A percentile compares a stretch with the other conserved stretches of the same genome.
These are phyloP conservation scores for Phenganax subtilis DNA, from an alignment of 92 coral and sea anemone genomes.

Conservation along the genomic window DNA sequence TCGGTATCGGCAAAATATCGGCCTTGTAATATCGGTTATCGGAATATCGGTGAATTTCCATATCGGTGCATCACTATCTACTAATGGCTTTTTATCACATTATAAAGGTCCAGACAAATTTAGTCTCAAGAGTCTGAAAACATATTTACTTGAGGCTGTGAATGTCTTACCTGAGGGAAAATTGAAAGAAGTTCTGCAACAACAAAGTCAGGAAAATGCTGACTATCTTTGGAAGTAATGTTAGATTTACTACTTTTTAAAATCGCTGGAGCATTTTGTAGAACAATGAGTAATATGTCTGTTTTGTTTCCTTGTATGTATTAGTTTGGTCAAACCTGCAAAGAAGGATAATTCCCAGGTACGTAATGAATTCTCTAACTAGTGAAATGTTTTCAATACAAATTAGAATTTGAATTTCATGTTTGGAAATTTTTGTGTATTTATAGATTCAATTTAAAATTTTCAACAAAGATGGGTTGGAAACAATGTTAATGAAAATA, in stretches of 20 bases:
- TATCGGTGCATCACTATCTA: background rate
- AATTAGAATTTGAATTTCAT: background rate
- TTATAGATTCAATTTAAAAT: background rate
- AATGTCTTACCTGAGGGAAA: conserved; percentile 28
- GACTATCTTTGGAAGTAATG: conserved; percentile 37
- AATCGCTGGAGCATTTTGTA: too few relatives aligned
- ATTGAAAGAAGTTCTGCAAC: conserved; percentile 22
- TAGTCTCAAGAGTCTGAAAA: background rate
- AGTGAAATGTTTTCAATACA: too few relatives aligned
- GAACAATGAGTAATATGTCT: too few relatives aligned
- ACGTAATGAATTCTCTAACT: too few relatives aligned
- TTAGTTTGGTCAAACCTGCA: background rate
- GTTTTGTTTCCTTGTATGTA: too few relatives aligned
- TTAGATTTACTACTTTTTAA: background rate
- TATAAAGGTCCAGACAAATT: conserved; percentile 21
- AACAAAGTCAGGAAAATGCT: background rate
- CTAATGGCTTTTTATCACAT: background rate
- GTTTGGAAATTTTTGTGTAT: background rate
- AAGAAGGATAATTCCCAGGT: background rate
- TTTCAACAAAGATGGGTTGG: conserved; percentile 18
- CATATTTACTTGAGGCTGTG: conserved; percentile 20
- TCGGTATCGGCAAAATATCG: too few relatives aligned
- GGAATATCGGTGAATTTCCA: too few relatives aligned
- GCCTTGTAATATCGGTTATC: too few relatives aligned
- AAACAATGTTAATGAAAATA: conserved; percentile 18